phyloP scores from a whole-genome alignment of 2,113 vertebrate species.

The Amphiprion ocellaris region DNA sequence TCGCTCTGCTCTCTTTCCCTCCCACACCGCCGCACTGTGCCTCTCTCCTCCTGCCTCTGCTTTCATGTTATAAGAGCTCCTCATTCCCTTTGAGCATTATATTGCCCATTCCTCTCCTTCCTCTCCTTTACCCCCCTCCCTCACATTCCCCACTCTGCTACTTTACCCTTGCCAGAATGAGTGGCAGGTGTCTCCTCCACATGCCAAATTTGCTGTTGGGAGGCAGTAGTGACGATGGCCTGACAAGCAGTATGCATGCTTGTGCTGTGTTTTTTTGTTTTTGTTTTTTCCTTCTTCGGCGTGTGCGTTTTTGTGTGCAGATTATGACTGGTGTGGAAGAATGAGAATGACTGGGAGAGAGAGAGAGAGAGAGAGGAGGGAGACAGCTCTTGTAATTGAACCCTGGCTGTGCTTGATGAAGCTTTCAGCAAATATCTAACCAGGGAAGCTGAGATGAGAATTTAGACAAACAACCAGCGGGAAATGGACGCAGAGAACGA shows the following conservation, averaged over 20 bases:
- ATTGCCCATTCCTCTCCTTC: slow-evolving; percentile 52
- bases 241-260: slow-evolving; percentile 64
- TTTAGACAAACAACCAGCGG: slow-evolving; percentile 67
- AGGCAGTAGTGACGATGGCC: slow-evolving; percentile 53
- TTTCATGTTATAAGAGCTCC: slow-evolving; percentile 74
- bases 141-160: slow-evolving; percentile 23
- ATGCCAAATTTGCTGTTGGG: slow-evolving; percentile 59
- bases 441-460: slow-evolving; percentile 57
- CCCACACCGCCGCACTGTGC: slow-evolving; percentile 57
- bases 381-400: slow-evolving; percentile 70
- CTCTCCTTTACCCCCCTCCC: slow-evolving; percentile 13
- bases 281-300: neutral
- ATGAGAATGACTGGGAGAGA: slow-evolving; percentile 24
- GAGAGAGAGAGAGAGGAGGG: slow-evolving; percentile 19
- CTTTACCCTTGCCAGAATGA: slow-evolving; percentile 53
- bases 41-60: slow-evolving; percentile 59
- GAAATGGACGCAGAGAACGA: slow-evolving; percentile 29
- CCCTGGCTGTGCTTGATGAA: slow-evolving; percentile 73
- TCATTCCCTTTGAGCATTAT: slow-evolving; percentile 67
- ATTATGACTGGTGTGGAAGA: slow-evolving; percentile 27
- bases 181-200: slow-evolving; percentile 72
- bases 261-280: neutral
- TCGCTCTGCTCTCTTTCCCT: slow-evolving; percentile 47
- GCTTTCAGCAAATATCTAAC: slow-evolving; percentile 71
- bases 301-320: slow-evolving; percentile 17